A percentile compares a stretch with the other conserved stretches of the same genome.
Conservation (phyloP, 2,888 invertebrate genomes). For the Ochropleura leucogaster region DNA sequence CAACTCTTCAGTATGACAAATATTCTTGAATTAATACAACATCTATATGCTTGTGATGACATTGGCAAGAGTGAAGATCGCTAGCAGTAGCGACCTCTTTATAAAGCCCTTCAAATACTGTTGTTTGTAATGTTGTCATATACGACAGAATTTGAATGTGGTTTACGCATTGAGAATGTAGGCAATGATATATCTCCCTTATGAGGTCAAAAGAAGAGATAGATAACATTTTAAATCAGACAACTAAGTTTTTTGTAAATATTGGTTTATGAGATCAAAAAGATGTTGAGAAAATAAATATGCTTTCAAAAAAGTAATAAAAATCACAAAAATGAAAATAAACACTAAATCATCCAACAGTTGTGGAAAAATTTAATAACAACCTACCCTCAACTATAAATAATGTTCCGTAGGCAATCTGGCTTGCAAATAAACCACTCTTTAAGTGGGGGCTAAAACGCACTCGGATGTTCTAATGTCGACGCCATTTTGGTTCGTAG, state of each 20-base stretch:
- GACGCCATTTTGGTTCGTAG: conserved; percentile 76
- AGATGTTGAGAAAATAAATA: neutral
- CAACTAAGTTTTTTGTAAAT: neutral
- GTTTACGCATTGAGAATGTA: neutral
- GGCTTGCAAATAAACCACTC: conserved; percentile 80
- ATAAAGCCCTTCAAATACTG: too few relatives aligned
- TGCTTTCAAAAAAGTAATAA: neutral
- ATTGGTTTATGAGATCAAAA: neutral
- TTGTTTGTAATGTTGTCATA: too few relatives aligned
- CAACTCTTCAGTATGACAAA: neutral
- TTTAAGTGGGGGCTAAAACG: conserved; percentile 81
- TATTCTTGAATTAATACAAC: conserved; percentile 25
- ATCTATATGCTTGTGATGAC: conserved; percentile 40
- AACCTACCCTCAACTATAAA: conserved; percentile 76
- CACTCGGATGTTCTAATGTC: conserved; percentile 76
- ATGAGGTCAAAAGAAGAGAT: neutral
- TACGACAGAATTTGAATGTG: neutral
- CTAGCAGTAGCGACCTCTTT: conserved; percentile 67
- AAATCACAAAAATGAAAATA: conserved; percentile 15
- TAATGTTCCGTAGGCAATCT: conserved; percentile 76
- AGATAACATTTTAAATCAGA: neutral
- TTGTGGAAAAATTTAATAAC: conserved; percentile 73
- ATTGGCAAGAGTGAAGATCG: conserved; percentile 53
- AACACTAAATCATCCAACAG: conserved; percentile 61
- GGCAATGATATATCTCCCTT: neutral